Evolutionary conservation across 2,797 vertebrate species (phyloP), one percentile per base, ranked within the genome.

Genomic region (Tadarida brasiliensis): DNA sequence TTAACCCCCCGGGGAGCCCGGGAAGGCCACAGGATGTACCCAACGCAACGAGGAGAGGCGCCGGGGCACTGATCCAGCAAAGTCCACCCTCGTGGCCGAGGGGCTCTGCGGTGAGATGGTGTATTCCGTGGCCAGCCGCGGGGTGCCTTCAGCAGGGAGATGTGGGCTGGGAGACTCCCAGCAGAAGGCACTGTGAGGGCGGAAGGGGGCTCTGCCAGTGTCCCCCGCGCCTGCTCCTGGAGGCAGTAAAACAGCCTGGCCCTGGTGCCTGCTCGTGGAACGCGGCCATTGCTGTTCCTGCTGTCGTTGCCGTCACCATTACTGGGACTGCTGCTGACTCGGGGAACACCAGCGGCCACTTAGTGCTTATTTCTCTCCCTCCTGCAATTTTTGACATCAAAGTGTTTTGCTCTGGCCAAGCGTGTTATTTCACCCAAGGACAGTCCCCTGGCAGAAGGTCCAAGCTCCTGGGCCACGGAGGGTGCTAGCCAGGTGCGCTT

Each of bases 401-500:
- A 73, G 44, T 47, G 61, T 91, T 71, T 93, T 81, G 77, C 33
- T 74, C 65, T 39, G 61, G 85, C 84, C 86, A 68, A 80, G 35
- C 6, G 0, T 33, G 67, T 89, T 81, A 76, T 93, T 95, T 91
- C n/a, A 84, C 56, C 89, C 1, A 39, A 49, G 33, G 87, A 93
- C 80, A 51, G 49, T n/a, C 20, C 28, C 39, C 56, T 86, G 88
- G 88, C 84, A 90, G 83, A 49, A 80, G 59, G 30, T 3, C 70
- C 10, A 83, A 22, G 61, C 16, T 70, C 76, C 96, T 88, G 81
- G 81, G 90, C 59, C 17, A 0, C 0, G 15, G 71, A 73, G 90
- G 73, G 74, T 85, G 54, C 86, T 15, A 76, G 93, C 91, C 94
- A 96, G 94, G 93, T 96, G 49, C 91, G 84, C 87, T 90, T 96